These are phyloP conservation scores for Microplitis manilae DNA, from an alignment of 2,888 invertebrate genomes.

Conservation along the genomic window DNA sequence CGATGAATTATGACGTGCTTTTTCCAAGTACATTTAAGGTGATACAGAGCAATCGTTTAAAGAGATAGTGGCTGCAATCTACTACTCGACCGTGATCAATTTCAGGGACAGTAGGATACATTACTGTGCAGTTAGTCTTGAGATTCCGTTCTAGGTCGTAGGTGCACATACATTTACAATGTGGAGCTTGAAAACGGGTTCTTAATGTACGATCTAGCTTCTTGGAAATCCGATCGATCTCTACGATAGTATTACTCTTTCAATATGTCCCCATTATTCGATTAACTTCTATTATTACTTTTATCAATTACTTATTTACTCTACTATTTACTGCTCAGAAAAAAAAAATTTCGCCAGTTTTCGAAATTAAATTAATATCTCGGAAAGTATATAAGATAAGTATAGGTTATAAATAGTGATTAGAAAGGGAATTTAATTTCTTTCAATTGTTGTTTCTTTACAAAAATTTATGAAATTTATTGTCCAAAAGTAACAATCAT, in stretches of 20 bases:
- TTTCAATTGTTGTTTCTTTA: too few relatives aligned
- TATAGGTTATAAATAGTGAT: too few relatives aligned
- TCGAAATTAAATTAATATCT: too few relatives aligned
- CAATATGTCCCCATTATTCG: constrained; percentile 8
- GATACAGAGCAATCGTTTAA: not conserved
- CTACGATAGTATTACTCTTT: constrained; percentile 12
- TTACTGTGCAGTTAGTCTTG: constrained; percentile 39
- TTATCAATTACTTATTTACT: not conserved
- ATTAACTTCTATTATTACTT: constrained; percentile 3
- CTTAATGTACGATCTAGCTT: constrained; percentile 19
- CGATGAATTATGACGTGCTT: constrained; percentile 16
- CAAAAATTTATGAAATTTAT: too few relatives aligned
- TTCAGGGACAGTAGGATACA: constrained; percentile 47
- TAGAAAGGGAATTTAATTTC: too few relatives aligned
- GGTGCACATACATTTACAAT: constrained; percentile 1
- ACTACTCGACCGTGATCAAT: constrained; percentile 43
- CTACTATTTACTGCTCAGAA: not conserved
- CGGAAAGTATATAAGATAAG: too few relatives aligned
- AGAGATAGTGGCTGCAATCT: constrained; percentile 21
- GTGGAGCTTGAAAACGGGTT: constrained; percentile 37
- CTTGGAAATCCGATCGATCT: constrained; percentile 23
- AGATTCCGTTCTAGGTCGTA: constrained; percentile 39
- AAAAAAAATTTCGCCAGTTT: too few relatives aligned
- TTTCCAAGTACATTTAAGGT: not conserved
- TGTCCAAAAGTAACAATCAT: too few relatives aligned